Evolutionary conservation across 2,797 vertebrate genomes (phyloP), one percentile per base, ranked within the genome.

Genomic region (Melopsittacus undulatus): DNA sequence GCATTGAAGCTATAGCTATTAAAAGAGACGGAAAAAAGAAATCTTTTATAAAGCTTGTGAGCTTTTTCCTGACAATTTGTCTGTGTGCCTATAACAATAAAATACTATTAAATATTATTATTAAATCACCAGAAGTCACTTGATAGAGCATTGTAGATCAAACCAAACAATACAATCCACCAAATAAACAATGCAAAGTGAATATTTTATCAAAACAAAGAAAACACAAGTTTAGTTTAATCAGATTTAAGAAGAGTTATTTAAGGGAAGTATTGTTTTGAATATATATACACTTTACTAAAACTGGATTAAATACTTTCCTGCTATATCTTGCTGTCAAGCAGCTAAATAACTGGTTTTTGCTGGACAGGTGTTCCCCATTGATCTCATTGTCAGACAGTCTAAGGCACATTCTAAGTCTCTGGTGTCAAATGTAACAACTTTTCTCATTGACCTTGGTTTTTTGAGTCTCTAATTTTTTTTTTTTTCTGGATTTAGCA

Each of bases 401-500:
- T 36, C 5, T n/a, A 36, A 72, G 26, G 57, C 11, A 43, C 1
- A 13, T 19, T 21, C 9, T 51, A 67, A 13, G 16, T 17, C 9
- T 51, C 67, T 0, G 0, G 3, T 74, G 29, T 76, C 32, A 74
- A 83, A 59, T 0, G 1, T n/a, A 61, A 9, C 6, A 54, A 19
- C 1, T 34, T 66, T 74, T 86, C 29, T 68, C 4, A 11, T 24
- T 56, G 3, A 5, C 24, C 9, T 36, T 36, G 32, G 8, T 2
- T 20, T 83, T 85, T 49, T 51, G 15, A n/a, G 21, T 43, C 6
- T 76, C 38, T 63, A 48, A 9, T 15, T 4, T 34, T 81, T 83
- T 15, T 4, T 34, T 81, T 83, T 52, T 90, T 10, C 9, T 74
- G 4, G 1, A 0, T 57, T 76, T 79, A 38, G 12, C 64, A 68